These are phyloP conservation scores for Dicrostonyx torquatus DNA, from an alignment of 2,797 vertebrate species.

Conservation along the genomic window DNA sequence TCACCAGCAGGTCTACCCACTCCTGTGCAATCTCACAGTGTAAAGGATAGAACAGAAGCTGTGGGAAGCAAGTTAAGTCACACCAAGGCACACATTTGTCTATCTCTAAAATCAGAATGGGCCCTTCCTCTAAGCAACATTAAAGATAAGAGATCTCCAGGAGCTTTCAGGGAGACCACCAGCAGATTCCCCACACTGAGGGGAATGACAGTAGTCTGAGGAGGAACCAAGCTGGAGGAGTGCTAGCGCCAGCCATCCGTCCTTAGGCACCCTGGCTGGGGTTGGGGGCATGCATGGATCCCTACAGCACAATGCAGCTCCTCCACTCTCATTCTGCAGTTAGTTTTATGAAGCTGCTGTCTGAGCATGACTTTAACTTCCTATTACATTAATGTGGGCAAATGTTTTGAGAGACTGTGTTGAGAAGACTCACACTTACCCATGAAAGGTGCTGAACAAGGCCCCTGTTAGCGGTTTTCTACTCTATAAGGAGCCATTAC, in stretches of 20 bases:
- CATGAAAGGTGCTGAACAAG: background rate
- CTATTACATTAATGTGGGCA: background rate
- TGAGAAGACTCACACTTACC: background rate
- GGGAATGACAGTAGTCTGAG: background rate
- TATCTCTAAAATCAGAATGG: background rate
- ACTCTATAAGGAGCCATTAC: background rate
- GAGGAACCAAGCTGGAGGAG: background rate
- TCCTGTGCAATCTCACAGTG: background rate
- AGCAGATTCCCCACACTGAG: background rate
- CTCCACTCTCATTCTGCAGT: background rate
- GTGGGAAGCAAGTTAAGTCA: background rate
- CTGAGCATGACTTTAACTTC: background rate
- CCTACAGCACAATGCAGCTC: background rate
- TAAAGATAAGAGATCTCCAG: background rate
- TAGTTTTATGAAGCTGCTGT: background rate
- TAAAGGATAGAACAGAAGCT: background rate
- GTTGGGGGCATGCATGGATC: background rate
- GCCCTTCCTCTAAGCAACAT: background rate
- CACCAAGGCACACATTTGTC: background rate
- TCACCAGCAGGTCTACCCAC: background rate
- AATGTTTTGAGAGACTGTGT: constrained; percentile 22
- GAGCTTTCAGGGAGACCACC: background rate
- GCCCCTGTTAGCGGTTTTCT: background rate
- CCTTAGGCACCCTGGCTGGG: no score
- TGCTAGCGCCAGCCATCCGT: background rate